phyloP scores from a whole-genome alignment of 2,797 vertebrate species.

The Gastrophryne carolinensis region DNA sequence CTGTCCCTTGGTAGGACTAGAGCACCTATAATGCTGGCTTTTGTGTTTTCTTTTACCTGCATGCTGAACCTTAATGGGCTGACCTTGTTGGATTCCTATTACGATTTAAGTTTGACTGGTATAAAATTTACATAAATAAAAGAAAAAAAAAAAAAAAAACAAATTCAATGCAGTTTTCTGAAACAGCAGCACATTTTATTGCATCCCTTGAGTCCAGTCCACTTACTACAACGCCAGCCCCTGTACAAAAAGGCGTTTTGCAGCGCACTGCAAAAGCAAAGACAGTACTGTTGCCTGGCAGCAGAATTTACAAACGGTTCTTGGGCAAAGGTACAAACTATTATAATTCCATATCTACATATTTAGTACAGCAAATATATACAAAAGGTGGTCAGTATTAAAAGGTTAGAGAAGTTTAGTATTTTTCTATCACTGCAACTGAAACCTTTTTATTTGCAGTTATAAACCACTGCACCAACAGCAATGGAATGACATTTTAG shows the following conservation, averaged over 20 bases:
- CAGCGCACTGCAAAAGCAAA: neutral
- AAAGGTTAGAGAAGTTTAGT: neutral
- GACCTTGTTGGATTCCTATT: too few relatives aligned
- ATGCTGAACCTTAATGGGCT: too few relatives aligned
- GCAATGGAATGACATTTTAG: too few relatives aligned
- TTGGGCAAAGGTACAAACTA: neutral
- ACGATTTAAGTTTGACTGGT: too few relatives aligned
- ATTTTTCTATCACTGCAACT: too few relatives aligned
- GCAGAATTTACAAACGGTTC: slow-evolving; percentile 22
- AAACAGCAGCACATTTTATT: slow-evolving; percentile 42
- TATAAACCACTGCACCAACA: too few relatives aligned
- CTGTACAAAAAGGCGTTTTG: neutral
- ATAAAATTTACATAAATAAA: too few relatives aligned
- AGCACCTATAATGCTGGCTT: too few relatives aligned
- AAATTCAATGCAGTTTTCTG: neutral
- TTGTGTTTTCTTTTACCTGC: too few relatives aligned
- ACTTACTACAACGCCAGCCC: slow-evolving; percentile 34
- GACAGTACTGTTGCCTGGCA: neutral
- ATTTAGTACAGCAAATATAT: neutral
- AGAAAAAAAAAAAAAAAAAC: neutral
- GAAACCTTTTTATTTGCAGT: too few relatives aligned
- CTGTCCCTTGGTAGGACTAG: too few relatives aligned
- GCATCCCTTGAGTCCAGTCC: neutral
- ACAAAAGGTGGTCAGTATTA: neutral
- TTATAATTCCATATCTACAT: neutral